phyloP scores from a whole-genome alignment of 2,113 vertebrate species.

The Glareola pratincola region DNA sequence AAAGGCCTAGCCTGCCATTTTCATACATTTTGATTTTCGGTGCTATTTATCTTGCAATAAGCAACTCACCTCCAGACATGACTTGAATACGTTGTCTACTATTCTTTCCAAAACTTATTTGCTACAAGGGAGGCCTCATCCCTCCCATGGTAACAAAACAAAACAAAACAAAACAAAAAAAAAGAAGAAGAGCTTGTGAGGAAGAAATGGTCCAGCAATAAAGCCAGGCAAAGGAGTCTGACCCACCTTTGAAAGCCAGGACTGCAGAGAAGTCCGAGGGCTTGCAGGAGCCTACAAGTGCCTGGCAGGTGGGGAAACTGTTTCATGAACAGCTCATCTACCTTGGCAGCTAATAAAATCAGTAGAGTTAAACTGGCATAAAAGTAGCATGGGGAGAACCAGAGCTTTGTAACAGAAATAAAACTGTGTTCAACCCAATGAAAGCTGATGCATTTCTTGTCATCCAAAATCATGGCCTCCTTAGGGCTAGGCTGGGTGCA shows the following conservation, averaged over 20 bases:
- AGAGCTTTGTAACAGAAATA: neutral
- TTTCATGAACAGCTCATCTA: neutral
- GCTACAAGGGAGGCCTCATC: neutral
- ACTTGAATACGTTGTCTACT: neutral
- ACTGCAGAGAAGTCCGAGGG: neutral
- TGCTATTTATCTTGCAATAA: neutral
- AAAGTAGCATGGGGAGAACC: neutral
- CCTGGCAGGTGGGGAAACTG: neutral
- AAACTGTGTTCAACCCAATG: neutral
- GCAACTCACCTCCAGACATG: neutral
- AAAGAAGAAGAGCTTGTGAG: neutral
- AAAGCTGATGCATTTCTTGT: neutral
- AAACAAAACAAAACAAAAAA: neutral
- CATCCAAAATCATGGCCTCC: neutral
- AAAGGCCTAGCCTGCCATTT: neutral
- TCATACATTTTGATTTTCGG: neutral
- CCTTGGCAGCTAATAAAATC: slow-evolving; percentile 29
- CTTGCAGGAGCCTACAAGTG: neutral
- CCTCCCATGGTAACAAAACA: neutral
- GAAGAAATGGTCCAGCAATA: neutral
- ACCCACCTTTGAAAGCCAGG: neutral
- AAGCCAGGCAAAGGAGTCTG: neutral
- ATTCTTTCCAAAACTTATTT: neutral
- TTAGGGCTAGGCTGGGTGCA: neutral
- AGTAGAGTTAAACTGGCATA: neutral